Evolutionary conservation across 92 coral and sea anemone species (phyloP), one percentile per base, ranked within the genome.

Genomic region (Palythoa caribaeorum): DNA sequence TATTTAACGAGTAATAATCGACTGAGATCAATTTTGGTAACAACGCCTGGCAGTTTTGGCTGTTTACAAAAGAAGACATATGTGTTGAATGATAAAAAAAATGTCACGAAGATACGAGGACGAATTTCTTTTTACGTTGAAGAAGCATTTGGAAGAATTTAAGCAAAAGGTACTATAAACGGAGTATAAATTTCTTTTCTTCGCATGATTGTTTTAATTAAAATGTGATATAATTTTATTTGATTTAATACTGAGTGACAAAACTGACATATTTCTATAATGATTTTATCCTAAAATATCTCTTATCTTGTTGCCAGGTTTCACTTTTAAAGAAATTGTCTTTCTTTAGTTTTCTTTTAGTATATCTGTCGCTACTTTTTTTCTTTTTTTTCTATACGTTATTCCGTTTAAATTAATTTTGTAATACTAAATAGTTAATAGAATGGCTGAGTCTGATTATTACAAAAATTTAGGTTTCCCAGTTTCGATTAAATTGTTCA

Each of bases 61-160:
- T 81, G 86, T 81, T 81, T 81, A 81, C 38, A 21, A 37, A 57
- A 57, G n/a, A 13, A 7, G 15, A 17, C 65, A 3, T 59, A 28
- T 28, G 28, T 21, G 39, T 10, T 39, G 77, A 19, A 1, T 54
- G 40, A 53, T 70, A 38, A 7, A 35, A 20, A 48, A 20, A 5
- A 95, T 95, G 98, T 74, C 83, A 55, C 96, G 98, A 38, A 91
- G 93, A 70, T 95, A 88, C 83, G 98, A 95, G 84, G 96, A 95
- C 71, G 98, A 95, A 83, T 91, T 80, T 84, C 89, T 88, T 10
- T 90, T 83, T 71, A 93, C 98, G 19, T 87, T 95, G 69, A 88
- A 92, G 44, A 93, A 95, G 74, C 98, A 95, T 78, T 90, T 95
- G 14, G 94, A 89, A 47, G 98, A 95, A 51, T 95, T 95, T 86